Base-by-base conservation (phyloP, 2,113 vertebrate species). In the Oryzias celebensis region DNA sequence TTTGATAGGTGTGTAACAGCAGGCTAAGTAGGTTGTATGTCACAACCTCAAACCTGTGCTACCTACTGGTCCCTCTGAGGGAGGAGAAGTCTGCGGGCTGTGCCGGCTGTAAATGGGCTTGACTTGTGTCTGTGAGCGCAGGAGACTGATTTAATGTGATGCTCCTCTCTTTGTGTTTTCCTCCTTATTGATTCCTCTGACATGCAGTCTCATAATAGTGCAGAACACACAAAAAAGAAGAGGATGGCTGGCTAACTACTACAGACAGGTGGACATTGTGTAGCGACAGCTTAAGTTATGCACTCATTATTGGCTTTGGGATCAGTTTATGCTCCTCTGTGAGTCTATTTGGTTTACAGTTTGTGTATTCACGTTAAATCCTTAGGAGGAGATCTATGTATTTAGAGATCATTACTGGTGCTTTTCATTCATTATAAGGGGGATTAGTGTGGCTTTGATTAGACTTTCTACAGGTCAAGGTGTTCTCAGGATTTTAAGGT, bases 141-240 rank as follows among this genome's bases (percentile, higher is more conserved):
- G 48, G 45, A 78, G 69, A 76, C 81, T 85, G 85, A 89, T 89
- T 88, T 87, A 89, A 75, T 69, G 16, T 41, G 31, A 77, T 65
- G 71, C 69, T 75, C 59, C 71, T 87, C 71, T 75, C 73, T 68
- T 64, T 77, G 69, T 78, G 76, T 85, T 88, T 88, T 87, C 75
- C 73, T 87, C 78, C 42, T 46, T 78, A 89, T 91, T 68, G 82
- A 87, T 89, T 79, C 71, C 68, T 69, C 62, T 64, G 79, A 85
- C 82, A 78, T 80, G 80, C 74, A 70, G 79, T 59, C 84, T 80
- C 82, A 82, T 87, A 81, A 82, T 84, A 82, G 68, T 80, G 75
- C 78, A 55, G 63, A 85, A 78, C 75, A 73, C 78, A 80, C 81
- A 84, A 76, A 85, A 87, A 83, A 81, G 46, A 59, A 66, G 65